Percentiles rank a stretch among this genome's conserved stretches.
These are phyloP conservation scores for Notothenia coriiceps DNA, from an alignment of 2,113 vertebrate genomes.

Conservation along the genomic window DNA sequence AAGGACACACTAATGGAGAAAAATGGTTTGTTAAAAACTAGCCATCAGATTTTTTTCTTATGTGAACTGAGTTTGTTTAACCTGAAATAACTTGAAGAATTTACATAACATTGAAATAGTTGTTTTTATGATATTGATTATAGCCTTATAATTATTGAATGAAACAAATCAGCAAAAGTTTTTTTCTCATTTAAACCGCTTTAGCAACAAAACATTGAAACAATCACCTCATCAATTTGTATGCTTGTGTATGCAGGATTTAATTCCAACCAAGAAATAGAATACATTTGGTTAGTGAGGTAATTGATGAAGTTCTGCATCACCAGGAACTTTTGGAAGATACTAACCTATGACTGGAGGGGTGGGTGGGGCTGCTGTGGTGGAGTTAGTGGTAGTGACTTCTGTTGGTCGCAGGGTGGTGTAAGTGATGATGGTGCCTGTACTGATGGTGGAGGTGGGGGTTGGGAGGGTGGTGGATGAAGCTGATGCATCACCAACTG, in stretches of 20 bases:
- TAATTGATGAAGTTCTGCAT: neutral
- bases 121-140: neutral
- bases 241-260: neutral
- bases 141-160: neutral
- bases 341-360: conserved; percentile 57
- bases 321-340: neutral
- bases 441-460: neutral
- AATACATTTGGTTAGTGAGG: neutral
- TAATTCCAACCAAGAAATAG: neutral
- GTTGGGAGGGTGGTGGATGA: neutral
- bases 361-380: neutral
- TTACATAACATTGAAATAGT: too few species aligned
- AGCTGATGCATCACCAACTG: neutral
- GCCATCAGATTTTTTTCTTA: neutral
- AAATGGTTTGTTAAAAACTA: neutral
- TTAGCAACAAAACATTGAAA: neutral
- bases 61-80: neutral
- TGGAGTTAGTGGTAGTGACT: neutral
- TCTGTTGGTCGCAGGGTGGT: conserved; percentile 28
- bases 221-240: neutral
- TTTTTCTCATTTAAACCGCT: neutral
- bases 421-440: neutral
- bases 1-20: conserved; percentile 71
- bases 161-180: neutral
- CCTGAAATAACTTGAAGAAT: neutral